phyloP scores from a whole-genome alignment of 2,113 vertebrate genomes.

The Notothenia coriiceps region DNA sequence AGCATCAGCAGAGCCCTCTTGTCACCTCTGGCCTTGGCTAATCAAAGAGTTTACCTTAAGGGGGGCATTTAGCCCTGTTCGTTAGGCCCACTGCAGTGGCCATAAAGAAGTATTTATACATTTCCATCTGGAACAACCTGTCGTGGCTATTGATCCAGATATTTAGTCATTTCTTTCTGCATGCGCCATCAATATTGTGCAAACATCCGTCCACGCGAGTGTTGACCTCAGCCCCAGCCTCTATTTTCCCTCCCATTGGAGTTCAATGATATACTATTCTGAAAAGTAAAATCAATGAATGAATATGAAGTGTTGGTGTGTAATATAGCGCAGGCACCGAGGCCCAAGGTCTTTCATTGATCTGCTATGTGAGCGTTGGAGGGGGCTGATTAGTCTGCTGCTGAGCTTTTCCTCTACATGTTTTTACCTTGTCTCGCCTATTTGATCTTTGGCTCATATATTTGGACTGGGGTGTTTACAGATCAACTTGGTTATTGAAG shows the following conservation, averaged over 20 bases:
- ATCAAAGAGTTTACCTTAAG: slow-evolving; percentile 99
- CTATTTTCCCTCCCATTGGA: slow-evolving; percentile 96
- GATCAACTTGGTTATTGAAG: slow-evolving; percentile 44
- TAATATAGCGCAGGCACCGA: slow-evolving; percentile 90
- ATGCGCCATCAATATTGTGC: slow-evolving; percentile 94
- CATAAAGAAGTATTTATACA: slow-evolving; percentile 94
- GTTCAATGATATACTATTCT: slow-evolving; percentile 97
- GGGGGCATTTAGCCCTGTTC: slow-evolving; percentile 95
- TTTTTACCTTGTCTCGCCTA: slow-evolving; percentile 68
- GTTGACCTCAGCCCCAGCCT: slow-evolving; percentile 96
- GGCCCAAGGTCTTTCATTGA: slow-evolving; percentile 87
- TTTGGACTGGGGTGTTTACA: slow-evolving; percentile 68
- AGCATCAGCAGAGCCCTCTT: slow-evolving; percentile 84
- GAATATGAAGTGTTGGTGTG: slow-evolving; percentile 96
- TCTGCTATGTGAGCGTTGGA: slow-evolving; percentile 76
- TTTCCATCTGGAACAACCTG: slow-evolving; percentile 94
- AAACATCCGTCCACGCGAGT: slow-evolving; percentile 91
- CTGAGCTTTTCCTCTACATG: slow-evolving; percentile 75
- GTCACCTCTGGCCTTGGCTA: slow-evolving; percentile 96
- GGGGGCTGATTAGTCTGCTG: slow-evolving; percentile 83
- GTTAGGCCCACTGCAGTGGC: slow-evolving; percentile 90
- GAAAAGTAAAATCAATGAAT: slow-evolving; percentile 98
- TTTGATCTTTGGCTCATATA: slow-evolving; percentile 77
- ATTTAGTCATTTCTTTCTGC: slow-evolving; percentile 98
- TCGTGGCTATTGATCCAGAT: slow-evolving; percentile 96